These are phyloP conservation scores for Enchytraeus crypticus DNA, from an alignment of 2,888 invertebrate genomes.

Conservation along the genomic window DNA sequence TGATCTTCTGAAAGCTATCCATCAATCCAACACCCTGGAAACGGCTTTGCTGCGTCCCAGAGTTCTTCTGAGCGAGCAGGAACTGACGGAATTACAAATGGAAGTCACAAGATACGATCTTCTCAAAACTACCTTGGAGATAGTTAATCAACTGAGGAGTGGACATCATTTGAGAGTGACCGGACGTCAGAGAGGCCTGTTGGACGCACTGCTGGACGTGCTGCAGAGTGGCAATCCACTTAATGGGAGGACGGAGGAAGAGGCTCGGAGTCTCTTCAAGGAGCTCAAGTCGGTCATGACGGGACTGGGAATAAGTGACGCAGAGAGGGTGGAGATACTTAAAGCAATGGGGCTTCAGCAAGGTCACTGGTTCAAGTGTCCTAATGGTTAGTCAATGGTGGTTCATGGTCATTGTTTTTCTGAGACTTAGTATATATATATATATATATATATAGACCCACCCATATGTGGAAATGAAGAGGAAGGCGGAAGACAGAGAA, in stretches of 20 bases:
- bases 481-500: too few relatives aligned
- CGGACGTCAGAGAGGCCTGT: neutral
- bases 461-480: too few relatives aligned
- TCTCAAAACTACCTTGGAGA: neutral
- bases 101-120: slow-evolving; percentile 10
- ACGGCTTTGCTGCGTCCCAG: slow-evolving; percentile 1
- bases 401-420: too few relatives aligned
- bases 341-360: slow-evolving; percentile 54
- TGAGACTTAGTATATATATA: too few relatives aligned
- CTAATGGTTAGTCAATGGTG: slow-evolving; percentile 56
- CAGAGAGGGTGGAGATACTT: slow-evolving; percentile 55
- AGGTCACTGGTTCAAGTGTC: slow-evolving; percentile 66
- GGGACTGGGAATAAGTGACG: slow-evolving; percentile 40
- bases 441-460: too few relatives aligned
- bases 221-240: slow-evolving; percentile 7
- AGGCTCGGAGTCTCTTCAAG: neutral
- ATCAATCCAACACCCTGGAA: too few relatives aligned
- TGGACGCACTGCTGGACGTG: neutral
- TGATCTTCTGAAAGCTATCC: too few relatives aligned
- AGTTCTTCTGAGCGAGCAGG: slow-evolving; percentile 21
- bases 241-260: neutral
- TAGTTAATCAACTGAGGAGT: neutral
- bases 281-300: slow-evolving; percentile 10
- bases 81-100: slow-evolving; percentile 13
- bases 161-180: neutral